These are phyloP conservation scores for Cheilosia variabilis DNA, from an alignment of 2,888 invertebrate species.

Conservation along the genomic window DNA sequence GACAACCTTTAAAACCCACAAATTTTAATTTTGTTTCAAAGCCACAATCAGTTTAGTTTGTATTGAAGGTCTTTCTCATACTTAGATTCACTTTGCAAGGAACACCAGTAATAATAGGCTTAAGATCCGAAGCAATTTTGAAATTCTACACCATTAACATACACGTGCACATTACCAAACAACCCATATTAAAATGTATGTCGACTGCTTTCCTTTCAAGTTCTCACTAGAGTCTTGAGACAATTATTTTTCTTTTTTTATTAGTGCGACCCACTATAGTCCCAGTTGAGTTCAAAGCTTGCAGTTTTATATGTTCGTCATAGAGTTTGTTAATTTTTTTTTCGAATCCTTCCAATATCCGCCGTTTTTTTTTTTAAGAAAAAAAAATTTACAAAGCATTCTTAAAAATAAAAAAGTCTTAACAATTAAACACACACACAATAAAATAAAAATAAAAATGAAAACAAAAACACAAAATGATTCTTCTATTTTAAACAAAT, in stretches of 20 bases:
- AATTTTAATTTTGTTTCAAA: too few species aligned
- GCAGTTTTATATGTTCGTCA: slow-evolving; percentile 5
- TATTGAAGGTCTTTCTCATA: too few species aligned
- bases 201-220: background rate
- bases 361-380: slow-evolving; percentile 22
- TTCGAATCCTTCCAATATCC: slow-evolving; percentile 55
- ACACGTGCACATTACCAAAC: too few species aligned
- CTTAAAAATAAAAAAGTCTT: slow-evolving; percentile 2
- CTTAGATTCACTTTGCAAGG: too few species aligned
- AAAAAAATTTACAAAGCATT: background rate
- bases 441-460: slow-evolving; percentile 25
- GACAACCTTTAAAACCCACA: too few species aligned
- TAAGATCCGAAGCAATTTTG: too few species aligned
- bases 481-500: slow-evolving; percentile 67
- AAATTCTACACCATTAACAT: too few species aligned
- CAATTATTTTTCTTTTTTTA: background rate
- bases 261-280: background rate
- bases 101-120: too few species aligned
- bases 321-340: slow-evolving; percentile 17
- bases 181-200: background rate
- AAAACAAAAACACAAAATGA: slow-evolving; percentile 50
- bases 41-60: too few species aligned
- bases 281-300: slow-evolving; percentile 13
- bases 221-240: background rate
- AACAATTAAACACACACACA: background rate